phyloP scores from a whole-genome alignment of 2,113 vertebrate genomes.

The Seriola quinqueradiata region DNA sequence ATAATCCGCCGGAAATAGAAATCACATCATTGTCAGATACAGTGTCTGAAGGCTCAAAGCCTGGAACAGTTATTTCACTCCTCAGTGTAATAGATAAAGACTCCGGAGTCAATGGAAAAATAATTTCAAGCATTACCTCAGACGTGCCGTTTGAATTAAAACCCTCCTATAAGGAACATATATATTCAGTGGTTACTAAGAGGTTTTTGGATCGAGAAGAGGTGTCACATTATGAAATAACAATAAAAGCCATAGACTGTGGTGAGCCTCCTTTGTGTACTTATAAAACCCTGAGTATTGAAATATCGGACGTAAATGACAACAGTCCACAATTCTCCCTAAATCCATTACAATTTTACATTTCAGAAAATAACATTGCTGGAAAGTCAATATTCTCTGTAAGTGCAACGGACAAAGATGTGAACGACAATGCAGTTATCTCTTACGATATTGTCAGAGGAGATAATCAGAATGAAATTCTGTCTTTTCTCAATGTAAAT shows the following conservation, averaged over 20 bases:
- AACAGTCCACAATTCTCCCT: constrained; percentile 73
- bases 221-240: constrained; percentile 80
- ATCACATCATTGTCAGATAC: constrained; percentile 39
- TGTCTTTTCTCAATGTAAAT: constrained; percentile 64
- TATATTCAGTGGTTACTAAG: constrained; percentile 78
- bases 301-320: constrained; percentile 80
- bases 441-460: constrained; percentile 57
- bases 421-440: constrained; percentile 70
- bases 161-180: constrained; percentile 74
- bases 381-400: constrained; percentile 73
- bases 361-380: constrained; percentile 74
- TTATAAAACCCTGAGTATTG: constrained; percentile 65
- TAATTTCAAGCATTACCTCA: constrained; percentile 25
- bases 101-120: constrained; percentile 71
- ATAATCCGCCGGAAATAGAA: constrained; percentile 60
- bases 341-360: constrained; percentile 53
- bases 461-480: constrained; percentile 24
- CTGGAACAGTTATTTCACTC: constrained; percentile 63
- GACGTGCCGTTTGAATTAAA: constrained; percentile 77
- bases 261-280: constrained; percentile 69
- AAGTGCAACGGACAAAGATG: constrained; percentile 67
- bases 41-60: constrained; percentile 54
- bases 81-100: constrained; percentile 69
- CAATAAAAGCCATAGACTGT: constrained; percentile 70
- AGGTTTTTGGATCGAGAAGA: constrained; percentile 70